Base-by-base conservation (phyloP, 2,888 invertebrate genomes). In the Chloroclysta siterata region DNA sequence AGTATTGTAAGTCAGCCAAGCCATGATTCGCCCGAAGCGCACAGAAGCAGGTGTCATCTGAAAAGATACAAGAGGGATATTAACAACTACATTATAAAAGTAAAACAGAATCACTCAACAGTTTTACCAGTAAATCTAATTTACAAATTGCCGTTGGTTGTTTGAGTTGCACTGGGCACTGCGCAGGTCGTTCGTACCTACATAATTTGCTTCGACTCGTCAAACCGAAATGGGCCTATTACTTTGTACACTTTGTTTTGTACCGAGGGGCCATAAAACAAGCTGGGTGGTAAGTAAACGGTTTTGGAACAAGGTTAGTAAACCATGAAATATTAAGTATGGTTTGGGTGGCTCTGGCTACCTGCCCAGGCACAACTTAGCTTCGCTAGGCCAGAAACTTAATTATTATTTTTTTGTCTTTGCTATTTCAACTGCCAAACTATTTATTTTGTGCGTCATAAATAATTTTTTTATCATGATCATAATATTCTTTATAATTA, bases 1-100 rank as follows among this genome's bases (percentile, higher is more conserved):
- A 55, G 82, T 79, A 68, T 87, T 90, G 66, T 82, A 85, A 41
- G 87, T 81, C 69, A 87, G 78, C 66, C 83, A 78, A 53, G 79
- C 76, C 46, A 82, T 81, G 55, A 85, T 72, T 61, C 83, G 82
- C 41, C 80, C 81, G 61, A 79, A 74, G 57, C 82, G 81, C 68
- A 53, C 65, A 14, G 61, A 42, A 81, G 74, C 58, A 85, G 53
- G 79, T 71, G 87, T 79, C 89, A 90, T 90, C 92, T 92, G 90
- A 53, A 82, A 82, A 77, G 67, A 75, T 60, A 69, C 66, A 70
- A 65, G 50, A 48, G 39, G 60, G 74, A 79, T 51, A 11, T 81
- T 74, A 76, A 72, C 68, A 65, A 42, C 3, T 14, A 10, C 11
- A 14, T 39, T 6, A 46, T n/a, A 46, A 33, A 39, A 28, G 22